Evolutionary conservation across 2,797 vertebrate genomes (phyloP), one percentile per base, ranked within the genome.

Genomic region (Brachyalestes nurse): DNA sequence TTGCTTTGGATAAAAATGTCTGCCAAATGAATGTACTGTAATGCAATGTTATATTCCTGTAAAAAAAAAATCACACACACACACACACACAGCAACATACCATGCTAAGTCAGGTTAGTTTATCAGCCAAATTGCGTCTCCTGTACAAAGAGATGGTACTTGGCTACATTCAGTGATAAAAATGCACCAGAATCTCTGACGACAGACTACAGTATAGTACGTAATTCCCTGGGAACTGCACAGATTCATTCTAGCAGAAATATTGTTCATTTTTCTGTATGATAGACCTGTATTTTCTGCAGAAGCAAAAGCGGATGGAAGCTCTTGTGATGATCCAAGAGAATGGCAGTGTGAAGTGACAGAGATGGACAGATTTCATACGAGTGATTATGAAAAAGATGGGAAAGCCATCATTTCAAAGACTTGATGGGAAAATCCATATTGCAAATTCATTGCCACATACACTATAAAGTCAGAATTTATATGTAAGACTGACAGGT

Each of bases 311-410:
- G 6, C 16, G 21, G 61, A 69, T 19, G 17, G 47, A 25, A 71
- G 14, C 61, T 51, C 47, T 80, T 40, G 17, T 10, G 23, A 34
- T 57, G 51, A 77, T 81, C 14, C 25, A 45, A 42, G 58, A 42
- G 42, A 45, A 66, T 16, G 19, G 14, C 21, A 47, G 49, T 62
- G 57, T 79, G 47, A 64, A 79, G 61, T 85, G 72, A 76, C 61
- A 72, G 61, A 70, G 67, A 77, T 10, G 28, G 60, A 78, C 38
- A 66, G 75, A 75, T 73, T 72, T 78, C 61, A 67, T 64, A 55
- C 57, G 67, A 65, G 72, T 25, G 21, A 74, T 80, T 73, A 47
- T 47, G 58, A 19, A 57, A 57, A 65, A 60, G n/a, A 47, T 10
- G 25, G 55, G 47, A 71, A 55, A 21, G 34, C 58, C 34, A 60